Base-by-base conservation (phyloP, 2,797 vertebrate genomes). In the Florisuga fusca region DNA sequence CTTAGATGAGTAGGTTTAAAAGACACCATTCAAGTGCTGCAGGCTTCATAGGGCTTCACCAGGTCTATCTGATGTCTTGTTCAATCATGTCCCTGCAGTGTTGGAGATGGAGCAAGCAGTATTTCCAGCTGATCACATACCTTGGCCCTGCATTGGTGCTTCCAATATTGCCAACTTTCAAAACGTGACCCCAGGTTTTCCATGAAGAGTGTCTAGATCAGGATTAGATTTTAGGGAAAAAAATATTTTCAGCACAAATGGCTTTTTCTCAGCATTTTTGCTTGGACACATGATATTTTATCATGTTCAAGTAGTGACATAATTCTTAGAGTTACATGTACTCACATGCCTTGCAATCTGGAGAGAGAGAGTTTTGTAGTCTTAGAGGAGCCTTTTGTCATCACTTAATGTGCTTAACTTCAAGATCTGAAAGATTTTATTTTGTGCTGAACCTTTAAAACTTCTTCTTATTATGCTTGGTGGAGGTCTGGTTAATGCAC, bases 131-230 rank as follows among this genome's bases (percentile, higher is more conserved):
- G 22, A 21, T 43, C 1, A 1, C 41, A 26, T n/a, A 33, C 57
- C 62, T 61, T 75, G 54, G 38, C 6, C 3, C 16, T 50, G 31
- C 0, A 0, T 5, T 71, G 48, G 8, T 31, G 55, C 29, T 62
- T 69, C 13, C 12, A 87, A 19, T 21, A 86, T 68, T 21, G 23
- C 6, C 41, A 67, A 0, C 34, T 69, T 83, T 57, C 68, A 63
- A 20, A 63, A 15, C 12, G 50, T 67, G 45, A 69, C 38, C 41
- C 2, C 1, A 27, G 5, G 4, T 80, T 85, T 73, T 66, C 64
- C 20, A 3, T 33, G 33, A n/a, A 21, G 29, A 48, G 7, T 5
- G 1, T 63, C 34, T 55, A 21, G n/a, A 27, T 89, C 17, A 15
- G 51, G 25, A 31, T 68, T 43, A 71, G 38, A 26, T 67, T 68